Evolutionary conservation across 2,888 invertebrate genomes (phyloP).

Genomic region (Argyresthia albistria): DNA sequence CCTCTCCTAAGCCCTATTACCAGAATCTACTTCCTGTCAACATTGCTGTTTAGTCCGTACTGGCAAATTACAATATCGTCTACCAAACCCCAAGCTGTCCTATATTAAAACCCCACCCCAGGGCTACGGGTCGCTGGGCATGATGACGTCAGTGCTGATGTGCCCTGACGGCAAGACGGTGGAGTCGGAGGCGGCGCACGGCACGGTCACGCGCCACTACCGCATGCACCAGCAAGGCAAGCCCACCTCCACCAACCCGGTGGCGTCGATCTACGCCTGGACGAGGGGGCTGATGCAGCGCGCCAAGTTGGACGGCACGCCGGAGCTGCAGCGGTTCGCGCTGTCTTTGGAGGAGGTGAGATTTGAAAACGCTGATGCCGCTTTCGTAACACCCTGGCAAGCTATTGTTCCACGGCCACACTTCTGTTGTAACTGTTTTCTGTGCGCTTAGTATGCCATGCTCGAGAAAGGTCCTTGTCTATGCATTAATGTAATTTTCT

Average conservation of each 20-base stretch:
- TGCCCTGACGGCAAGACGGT: slow-evolving; percentile 89
- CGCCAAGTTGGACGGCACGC: slow-evolving; percentile 84
- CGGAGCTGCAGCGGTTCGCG: slow-evolving; percentile 81
- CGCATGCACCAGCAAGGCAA: slow-evolving; percentile 90
- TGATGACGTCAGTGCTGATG: slow-evolving; percentile 93
- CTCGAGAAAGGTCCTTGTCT: no score
- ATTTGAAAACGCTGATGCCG: no score
- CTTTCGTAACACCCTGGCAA: no score
- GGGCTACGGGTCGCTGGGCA: slow-evolving; percentile 86
- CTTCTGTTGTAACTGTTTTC: no score
- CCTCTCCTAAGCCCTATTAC: no score
- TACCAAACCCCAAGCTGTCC: neutral
- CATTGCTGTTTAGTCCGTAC: no score
- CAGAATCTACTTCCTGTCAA: no score
- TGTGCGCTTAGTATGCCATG: no score
- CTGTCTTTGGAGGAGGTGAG: slow-evolving; percentile 76
- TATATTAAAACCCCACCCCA: slow-evolving; percentile 21
- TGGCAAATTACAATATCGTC: no score
- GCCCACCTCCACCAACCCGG: slow-evolving; percentile 90
- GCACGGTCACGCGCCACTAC: slow-evolving; percentile 92
- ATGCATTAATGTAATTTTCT: no score
- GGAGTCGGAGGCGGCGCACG: slow-evolving; percentile 94
- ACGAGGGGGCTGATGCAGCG: slow-evolving; percentile 88
- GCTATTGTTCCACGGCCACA: no score
- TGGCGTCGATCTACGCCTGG: slow-evolving; percentile 95